These are phyloP conservation scores for Canis aureus DNA, from an alignment of 2,113 vertebrate species.

Conservation along the genomic window DNA sequence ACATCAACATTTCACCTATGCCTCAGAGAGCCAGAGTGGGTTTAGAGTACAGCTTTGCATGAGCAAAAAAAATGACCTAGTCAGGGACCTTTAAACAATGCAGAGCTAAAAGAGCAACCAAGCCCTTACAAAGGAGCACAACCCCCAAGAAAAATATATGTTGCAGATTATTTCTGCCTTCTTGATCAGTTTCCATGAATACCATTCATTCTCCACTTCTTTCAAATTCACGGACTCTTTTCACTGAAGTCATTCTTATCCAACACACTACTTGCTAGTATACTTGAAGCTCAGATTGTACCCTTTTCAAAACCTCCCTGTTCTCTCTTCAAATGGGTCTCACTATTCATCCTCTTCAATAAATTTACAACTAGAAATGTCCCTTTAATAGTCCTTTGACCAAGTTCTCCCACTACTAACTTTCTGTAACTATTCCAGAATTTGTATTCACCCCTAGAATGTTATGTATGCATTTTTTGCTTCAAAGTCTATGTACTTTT, in stretches of 20 bases:
- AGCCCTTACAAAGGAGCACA: background rate
- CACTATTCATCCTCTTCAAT: constrained; percentile 15
- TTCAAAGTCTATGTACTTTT: constrained; percentile 24
- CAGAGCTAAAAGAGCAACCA: background rate
- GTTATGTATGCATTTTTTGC: background rate
- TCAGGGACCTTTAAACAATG: background rate
- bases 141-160: background rate
- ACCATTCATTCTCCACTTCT: background rate
- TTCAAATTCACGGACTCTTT: background rate
- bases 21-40: background rate
- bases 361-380: background rate
- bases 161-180: background rate
- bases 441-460: background rate
- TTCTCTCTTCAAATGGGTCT: background rate
- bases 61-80: background rate
- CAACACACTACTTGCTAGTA: background rate
- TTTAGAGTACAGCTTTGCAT: background rate
- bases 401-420: constrained; percentile 21
- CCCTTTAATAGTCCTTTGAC: background rate
- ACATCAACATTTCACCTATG: background rate
- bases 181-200: background rate
- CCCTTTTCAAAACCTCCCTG: constrained; percentile 19
- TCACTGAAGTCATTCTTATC: background rate
- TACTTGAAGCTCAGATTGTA: background rate
- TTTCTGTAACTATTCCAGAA: background rate